Percentiles rank a stretch among this genome's conserved stretches.
phyloP scores from a whole-genome alignment of 2,888 invertebrate genomes.

The Stenchaetothrips biformis region DNA sequence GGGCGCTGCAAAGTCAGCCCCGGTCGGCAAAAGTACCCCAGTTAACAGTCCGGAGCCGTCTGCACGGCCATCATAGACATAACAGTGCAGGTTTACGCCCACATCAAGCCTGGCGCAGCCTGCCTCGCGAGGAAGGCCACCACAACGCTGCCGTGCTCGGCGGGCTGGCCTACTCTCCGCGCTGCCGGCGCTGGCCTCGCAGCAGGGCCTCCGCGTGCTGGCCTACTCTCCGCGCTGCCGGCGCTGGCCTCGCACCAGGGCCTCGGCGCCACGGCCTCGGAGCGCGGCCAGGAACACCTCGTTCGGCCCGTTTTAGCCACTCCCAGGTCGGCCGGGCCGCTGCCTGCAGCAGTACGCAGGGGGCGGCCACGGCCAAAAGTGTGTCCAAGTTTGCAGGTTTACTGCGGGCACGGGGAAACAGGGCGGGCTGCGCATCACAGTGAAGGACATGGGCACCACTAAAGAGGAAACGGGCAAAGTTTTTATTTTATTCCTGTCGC shows the following conservation, averaged over 20 bases:
- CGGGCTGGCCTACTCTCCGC: background rate
- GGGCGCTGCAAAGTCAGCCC: background rate
- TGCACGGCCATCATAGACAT: conserved; percentile 15
- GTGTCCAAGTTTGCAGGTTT: too few relatives aligned
- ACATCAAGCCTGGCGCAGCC: background rate
- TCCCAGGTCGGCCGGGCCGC: too few relatives aligned
- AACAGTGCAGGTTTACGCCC: conserved; percentile 11
- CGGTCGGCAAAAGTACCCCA: background rate
- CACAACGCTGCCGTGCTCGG: background rate
- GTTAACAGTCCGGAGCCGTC: conserved; percentile 17
- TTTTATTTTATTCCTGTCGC: too few relatives aligned
- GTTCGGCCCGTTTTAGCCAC: too few relatives aligned
- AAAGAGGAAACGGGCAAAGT: too few relatives aligned
- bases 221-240: background rate
- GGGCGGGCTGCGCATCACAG: too few relatives aligned
- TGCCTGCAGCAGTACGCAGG: too few relatives aligned
- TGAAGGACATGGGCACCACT: too few relatives aligned
- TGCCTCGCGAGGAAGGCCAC: background rate
- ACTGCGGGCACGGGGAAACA: too few relatives aligned
- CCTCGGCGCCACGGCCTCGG: background rate
- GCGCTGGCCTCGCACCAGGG: too few relatives aligned
- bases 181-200: background rate
- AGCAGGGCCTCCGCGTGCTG: background rate
- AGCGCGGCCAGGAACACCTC: too few relatives aligned
- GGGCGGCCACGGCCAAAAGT: too few relatives aligned